phyloP scores from a whole-genome alignment of 2,113 vertebrate genomes.

The Pteronura brasiliensis region DNA sequence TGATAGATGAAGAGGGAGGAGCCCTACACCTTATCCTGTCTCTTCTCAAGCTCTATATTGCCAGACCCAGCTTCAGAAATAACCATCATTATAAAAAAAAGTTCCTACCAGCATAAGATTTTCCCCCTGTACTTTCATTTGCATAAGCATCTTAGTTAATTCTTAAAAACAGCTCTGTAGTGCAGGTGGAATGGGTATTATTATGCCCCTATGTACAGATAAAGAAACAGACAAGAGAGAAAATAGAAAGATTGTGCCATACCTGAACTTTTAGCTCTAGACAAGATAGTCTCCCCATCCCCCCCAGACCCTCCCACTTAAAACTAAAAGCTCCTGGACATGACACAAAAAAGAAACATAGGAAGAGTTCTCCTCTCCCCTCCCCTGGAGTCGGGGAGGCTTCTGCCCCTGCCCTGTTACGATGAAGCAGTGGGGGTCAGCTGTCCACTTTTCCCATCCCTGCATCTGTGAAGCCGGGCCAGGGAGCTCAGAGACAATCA shows the following conservation, averaged over 20 bases:
- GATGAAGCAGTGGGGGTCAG: fast-evolving
- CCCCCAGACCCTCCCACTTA: neutral
- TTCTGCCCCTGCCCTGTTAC: neutral
- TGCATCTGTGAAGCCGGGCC: neutral
- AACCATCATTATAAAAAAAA: neutral
- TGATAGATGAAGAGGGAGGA: neutral
- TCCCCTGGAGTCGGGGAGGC: neutral
- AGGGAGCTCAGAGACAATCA: neutral
- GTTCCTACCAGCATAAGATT: neutral
- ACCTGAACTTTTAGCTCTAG: neutral
- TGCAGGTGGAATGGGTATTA: neutral
- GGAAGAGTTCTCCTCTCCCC: too few relatives aligned
- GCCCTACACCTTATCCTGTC: neutral
- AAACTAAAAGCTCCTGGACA: neutral
- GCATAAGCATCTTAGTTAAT: neutral
- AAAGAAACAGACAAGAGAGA: neutral
- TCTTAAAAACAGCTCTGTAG: neutral
- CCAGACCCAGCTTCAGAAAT: neutral
- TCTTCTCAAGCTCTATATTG: neutral
- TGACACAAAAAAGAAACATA: neutral
- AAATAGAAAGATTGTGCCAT: neutral
- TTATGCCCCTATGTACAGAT: neutral
- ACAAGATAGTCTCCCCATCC: neutral
- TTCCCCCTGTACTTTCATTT: neutral
- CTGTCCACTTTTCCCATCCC: fast-evolving